Evolutionary conservation across 2,113 vertebrate species (phyloP).

Genomic region (Trogon surrucura): DNA sequence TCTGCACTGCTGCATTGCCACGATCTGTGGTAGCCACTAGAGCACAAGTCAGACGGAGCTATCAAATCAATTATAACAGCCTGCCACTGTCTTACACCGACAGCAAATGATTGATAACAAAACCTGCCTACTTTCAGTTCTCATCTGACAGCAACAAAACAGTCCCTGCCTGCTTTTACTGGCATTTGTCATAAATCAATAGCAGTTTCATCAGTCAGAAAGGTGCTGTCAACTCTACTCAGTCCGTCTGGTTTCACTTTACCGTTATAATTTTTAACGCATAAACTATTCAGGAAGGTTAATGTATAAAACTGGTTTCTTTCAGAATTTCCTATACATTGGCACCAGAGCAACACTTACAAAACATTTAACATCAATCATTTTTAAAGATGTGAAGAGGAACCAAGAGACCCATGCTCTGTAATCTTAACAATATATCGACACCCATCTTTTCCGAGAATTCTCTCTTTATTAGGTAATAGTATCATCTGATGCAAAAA

Average conservation of each 20-base stretch:
- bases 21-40: constrained; percentile 61
- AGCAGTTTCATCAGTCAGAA: constrained; percentile 86
- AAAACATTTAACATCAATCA: constrained; percentile 2
- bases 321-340: constrained; percentile 18
- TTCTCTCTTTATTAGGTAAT: constrained; percentile 32
- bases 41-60: constrained; percentile 71
- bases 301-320: constrained; percentile 50
- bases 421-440: not conserved
- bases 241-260: constrained; percentile 75
- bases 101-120: constrained; percentile 90
- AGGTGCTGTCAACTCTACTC: constrained; percentile 77
- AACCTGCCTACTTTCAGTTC: constrained; percentile 86
- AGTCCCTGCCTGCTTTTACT: constrained; percentile 78
- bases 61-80: constrained; percentile 80
- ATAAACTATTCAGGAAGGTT: constrained; percentile 68
- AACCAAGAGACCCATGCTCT: not conserved
- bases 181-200: constrained; percentile 94
- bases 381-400: not conserved
- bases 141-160: constrained; percentile 88
- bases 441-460: not conserved
- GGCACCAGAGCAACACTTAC: not conserved
- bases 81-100: constrained; percentile 71
- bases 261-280: constrained; percentile 57
- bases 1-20: constrained; percentile 73
- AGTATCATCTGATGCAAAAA: not conserved